Evolutionary conservation across 2,888 invertebrate species (phyloP).

Genomic region (Adela reaumurella): DNA sequence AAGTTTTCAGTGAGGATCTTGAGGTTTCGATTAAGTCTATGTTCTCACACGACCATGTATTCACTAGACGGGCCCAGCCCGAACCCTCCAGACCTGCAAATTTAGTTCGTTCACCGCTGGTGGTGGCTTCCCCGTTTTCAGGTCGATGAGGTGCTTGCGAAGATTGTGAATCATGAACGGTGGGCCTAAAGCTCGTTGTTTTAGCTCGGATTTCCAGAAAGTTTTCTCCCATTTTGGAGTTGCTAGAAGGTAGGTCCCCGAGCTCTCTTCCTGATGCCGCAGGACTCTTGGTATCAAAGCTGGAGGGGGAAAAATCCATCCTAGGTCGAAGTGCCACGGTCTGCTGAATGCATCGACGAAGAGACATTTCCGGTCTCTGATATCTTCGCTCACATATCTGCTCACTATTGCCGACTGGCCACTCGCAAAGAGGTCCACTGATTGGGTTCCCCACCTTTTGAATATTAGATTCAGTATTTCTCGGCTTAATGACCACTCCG

Average conservation of each 20-base stretch:
- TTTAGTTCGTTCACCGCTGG: too few species aligned
- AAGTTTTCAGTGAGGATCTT: too few species aligned
- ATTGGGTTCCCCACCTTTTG: slow-evolving; percentile 5
- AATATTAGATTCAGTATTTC: not conserved
- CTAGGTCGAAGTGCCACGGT: slow-evolving; percentile 10
- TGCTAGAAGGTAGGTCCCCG: slow-evolving; percentile 15
- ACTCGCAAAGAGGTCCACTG: slow-evolving; percentile 6
- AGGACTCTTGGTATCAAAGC: slow-evolving; percentile 13
- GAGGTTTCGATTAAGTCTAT: too few species aligned
- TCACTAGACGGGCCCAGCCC: too few species aligned
- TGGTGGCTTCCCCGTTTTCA: too few species aligned
- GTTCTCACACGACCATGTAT: too few species aligned
- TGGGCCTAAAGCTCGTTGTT: too few species aligned
- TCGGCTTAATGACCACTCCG: too few species aligned
- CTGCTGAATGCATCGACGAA: slow-evolving; percentile 14
- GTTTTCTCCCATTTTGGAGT: slow-evolving; percentile 16
- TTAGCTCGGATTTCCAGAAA: too few species aligned
- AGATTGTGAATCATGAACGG: too few species aligned
- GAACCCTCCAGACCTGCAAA: too few species aligned
- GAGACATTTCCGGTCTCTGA: slow-evolving; percentile 3
- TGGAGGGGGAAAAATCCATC: slow-evolving; percentile 16
- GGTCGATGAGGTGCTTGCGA: too few species aligned
- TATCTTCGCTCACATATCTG: slow-evolving; percentile 6
- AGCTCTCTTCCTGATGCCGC: slow-evolving; percentile 12
- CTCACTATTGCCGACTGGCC: slow-evolving; percentile 2